Evolutionary conservation across 2,797 vertebrate species (phyloP).

Genomic region (Monodelphis domestica): DNA sequence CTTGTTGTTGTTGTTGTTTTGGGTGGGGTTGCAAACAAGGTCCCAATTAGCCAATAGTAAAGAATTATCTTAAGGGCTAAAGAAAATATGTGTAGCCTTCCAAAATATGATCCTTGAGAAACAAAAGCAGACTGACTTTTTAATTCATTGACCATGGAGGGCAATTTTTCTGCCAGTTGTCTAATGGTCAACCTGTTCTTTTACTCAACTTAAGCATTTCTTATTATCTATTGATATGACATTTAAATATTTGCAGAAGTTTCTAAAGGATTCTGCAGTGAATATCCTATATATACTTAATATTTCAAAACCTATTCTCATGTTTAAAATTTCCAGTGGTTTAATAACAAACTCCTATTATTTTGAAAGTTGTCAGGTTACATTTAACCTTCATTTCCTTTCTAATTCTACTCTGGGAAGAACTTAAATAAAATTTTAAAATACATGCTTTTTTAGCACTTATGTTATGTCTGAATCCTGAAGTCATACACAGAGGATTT

Average conservation of each 20-base stretch:
- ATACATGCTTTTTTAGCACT: slow-evolving; percentile 30
- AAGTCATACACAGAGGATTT: background rate
- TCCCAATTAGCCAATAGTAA: background rate
- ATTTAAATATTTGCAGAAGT: background rate
- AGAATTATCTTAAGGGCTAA: slow-evolving; percentile 15
- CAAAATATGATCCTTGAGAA: slow-evolving; percentile 23
- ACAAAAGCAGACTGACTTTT: background rate
- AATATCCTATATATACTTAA: slow-evolving; percentile 16
- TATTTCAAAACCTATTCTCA: slow-evolving; percentile 26
- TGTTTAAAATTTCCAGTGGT: slow-evolving; percentile 1
- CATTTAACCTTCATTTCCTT: slow-evolving; percentile 36
- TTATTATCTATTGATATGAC: background rate
- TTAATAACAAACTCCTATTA: slow-evolving; percentile 17
- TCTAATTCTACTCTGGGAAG: slow-evolving; percentile 46
- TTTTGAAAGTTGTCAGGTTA: slow-evolving; percentile 7
- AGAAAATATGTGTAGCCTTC: slow-evolving; percentile 38
- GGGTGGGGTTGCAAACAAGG: slow-evolving; percentile 23
- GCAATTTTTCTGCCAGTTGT: background rate
- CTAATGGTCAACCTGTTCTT: slow-evolving; percentile 7
- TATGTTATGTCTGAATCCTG: background rate
- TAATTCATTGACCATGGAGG: background rate
- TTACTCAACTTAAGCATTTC: slow-evolving; percentile 26
- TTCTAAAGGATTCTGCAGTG: slow-evolving; percentile 23
- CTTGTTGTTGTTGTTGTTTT: no score
- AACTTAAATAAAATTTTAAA: slow-evolving; percentile 38